Evolutionary conservation across 2,888 invertebrate species (phyloP).

Genomic region (Scrobipalpa costella): DNA sequence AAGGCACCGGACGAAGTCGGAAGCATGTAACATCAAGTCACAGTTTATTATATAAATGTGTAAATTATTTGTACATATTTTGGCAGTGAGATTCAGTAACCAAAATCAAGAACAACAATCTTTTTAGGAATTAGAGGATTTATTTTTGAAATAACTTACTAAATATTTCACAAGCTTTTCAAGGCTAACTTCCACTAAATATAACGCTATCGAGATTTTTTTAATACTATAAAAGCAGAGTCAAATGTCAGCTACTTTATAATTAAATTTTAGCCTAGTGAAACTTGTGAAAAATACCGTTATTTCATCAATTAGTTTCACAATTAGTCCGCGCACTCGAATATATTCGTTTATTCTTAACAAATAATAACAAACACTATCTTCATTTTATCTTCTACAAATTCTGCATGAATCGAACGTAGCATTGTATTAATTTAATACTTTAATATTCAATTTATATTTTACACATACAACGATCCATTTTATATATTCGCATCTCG

Average conservation of each 20-base stretch:
- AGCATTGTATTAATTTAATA: neutral
- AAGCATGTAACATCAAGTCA: constrained; percentile 28
- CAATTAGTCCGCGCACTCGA: constrained; percentile 19
- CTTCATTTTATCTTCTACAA: neutral
- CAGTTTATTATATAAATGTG: neutral
- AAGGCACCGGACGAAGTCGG: constrained; percentile 53
- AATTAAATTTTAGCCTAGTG: neutral
- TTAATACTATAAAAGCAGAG: neutral
- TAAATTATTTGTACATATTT: neutral
- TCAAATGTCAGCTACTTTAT: constrained; percentile 1
- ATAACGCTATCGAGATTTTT: neutral
- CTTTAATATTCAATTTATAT: neutral
- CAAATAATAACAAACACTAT: constrained; percentile 21
- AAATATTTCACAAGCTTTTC: neutral
- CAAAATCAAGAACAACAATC: neutral
- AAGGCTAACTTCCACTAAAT: neutral
- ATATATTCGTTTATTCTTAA: constrained; percentile 2
- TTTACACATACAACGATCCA: neutral
- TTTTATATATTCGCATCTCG: neutral
- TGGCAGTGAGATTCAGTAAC: constrained; percentile 37
- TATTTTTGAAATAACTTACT: neutral
- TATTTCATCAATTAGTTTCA: constrained; percentile 21
- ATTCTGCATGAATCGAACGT: constrained; percentile 12
- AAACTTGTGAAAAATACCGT: no score
- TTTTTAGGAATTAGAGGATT: no score